phyloP scores from a whole-genome alignment of 2,113 vertebrate genomes.

The Suncus etruscus region DNA sequence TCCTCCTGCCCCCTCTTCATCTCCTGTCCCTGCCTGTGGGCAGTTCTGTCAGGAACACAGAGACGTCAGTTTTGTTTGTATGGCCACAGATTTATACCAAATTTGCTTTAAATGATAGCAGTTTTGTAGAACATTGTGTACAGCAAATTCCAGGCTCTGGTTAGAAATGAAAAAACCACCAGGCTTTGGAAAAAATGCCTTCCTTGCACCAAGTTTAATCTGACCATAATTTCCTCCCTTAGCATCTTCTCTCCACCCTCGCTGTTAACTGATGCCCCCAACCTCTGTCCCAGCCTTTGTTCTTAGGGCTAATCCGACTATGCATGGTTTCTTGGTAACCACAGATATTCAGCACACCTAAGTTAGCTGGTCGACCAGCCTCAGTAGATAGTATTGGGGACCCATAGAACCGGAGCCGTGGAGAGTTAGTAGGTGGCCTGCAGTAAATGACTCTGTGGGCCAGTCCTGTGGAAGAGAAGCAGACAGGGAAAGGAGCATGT shows the following conservation, averaged over 20 bases:
- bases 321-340: neutral
- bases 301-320: neutral
- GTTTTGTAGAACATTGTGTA: neutral
- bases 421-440: neutral
- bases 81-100: neutral
- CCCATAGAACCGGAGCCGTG: rapidly evolving
- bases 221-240: neutral
- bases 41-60: neutral
- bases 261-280: neutral
- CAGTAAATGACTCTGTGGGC: neutral
- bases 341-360: conserved; percentile 1
- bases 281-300: neutral
- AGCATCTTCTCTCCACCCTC: neutral
- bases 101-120: conserved; percentile 14
- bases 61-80: neutral
- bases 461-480: neutral
- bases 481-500: neutral
- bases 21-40: neutral
- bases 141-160: neutral
- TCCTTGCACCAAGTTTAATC: neutral
- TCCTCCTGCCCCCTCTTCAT: neutral
- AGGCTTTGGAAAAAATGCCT: neutral
- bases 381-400: neutral
- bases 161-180: neutral
- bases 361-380: neutral